Evolutionary conservation across 2,888 invertebrate species (phyloP).

Genomic region (Coelinius sp.): DNA sequence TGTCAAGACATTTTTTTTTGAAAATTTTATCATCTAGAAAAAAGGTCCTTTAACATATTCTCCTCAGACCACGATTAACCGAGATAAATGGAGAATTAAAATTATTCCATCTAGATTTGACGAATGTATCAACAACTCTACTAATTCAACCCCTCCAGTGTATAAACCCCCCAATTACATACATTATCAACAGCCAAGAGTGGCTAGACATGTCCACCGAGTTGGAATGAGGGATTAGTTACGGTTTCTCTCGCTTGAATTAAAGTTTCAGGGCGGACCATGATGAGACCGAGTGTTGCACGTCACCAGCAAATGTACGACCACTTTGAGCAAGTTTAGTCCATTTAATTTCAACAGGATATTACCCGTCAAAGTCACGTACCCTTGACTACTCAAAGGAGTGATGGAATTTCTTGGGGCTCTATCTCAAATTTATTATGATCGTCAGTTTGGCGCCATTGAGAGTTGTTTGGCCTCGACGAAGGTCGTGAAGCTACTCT

Average conservation of each 20-base stretch:
- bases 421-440: not conserved
- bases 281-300: not conserved
- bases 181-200: not conserved
- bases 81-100: too few species aligned
- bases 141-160: not conserved
- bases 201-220: not conserved
- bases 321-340: not conserved
- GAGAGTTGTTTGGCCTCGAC: slow-evolving; percentile 9
- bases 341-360: slow-evolving; percentile 1
- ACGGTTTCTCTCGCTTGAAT: not conserved
- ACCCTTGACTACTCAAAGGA: not conserved
- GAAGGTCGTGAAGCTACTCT: slow-evolving; percentile 13
- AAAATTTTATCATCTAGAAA: too few species aligned
- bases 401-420: not conserved
- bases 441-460: not conserved
- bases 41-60: too few species aligned
- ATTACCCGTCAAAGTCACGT: not conserved
- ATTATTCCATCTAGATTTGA: too few species aligned
- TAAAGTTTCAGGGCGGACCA: not conserved
- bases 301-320: not conserved
- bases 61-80: too few species aligned
- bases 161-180: not conserved
- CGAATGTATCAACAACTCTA: not conserved
- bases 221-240: slow-evolving; percentile 17
- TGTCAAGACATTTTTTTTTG: too few species aligned